Percentiles rank a stretch among this genome's conserved stretches.
Evolutionary conservation across 2,113 vertebrate genomes (phyloP).

Genomic region (Bucco capensis): DNA sequence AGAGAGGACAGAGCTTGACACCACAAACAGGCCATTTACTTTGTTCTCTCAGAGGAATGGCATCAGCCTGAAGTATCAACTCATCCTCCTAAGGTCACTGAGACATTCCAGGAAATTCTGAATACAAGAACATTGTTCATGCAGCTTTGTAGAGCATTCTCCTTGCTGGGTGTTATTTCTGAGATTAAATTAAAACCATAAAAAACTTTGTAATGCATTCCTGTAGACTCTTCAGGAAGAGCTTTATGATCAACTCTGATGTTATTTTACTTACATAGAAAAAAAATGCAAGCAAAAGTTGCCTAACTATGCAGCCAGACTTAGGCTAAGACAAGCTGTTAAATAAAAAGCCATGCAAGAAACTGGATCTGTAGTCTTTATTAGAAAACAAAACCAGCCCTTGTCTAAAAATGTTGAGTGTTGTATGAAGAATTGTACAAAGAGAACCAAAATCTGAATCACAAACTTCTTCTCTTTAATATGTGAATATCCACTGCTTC

Average conservation of each 20-base stretch:
- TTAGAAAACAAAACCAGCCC: conserved; percentile 29
- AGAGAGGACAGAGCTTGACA: neutral
- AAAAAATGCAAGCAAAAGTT: neutral
- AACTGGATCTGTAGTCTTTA: neutral
- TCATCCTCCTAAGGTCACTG: neutral
- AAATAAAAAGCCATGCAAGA: neutral
- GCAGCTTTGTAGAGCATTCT: neutral
- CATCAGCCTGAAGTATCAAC: neutral
- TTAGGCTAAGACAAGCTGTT: neutral
- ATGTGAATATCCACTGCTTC: neutral
- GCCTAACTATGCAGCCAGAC: neutral
- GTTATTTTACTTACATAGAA: neutral
- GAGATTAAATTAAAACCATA: conserved; percentile 29
- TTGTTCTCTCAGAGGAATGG: neutral
- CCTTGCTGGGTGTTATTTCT: neutral
- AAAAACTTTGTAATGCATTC: neutral
- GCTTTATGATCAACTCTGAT: neutral
- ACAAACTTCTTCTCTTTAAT: conserved; percentile 28
- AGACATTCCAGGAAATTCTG: conserved; percentile 4
- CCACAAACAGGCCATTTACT: neutral
- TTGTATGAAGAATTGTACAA: conserved; percentile 5
- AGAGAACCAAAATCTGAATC: conserved; percentile 18
- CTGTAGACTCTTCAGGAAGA: neutral
- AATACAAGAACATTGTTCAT: neutral
- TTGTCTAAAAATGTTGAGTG: conserved; percentile 18